A percentile compares a stretch with the other conserved stretches of the same genome.
Evolutionary conservation across 2,888 invertebrate genomes (phyloP).

Genomic region (Euphydryas editha): DNA sequence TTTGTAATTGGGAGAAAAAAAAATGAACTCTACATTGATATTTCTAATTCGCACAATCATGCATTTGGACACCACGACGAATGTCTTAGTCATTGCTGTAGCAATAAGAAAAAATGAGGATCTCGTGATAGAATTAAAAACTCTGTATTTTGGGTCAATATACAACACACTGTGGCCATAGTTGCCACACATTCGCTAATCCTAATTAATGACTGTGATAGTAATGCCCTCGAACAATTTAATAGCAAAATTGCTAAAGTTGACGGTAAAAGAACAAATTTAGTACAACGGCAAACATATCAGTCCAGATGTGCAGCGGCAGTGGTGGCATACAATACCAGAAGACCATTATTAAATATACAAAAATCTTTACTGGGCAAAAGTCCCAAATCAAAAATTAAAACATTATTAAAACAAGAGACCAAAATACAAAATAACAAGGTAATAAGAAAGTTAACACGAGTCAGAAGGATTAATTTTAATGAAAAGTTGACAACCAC

Average conservation of each 20-base stretch:
- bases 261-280: conserved; percentile 53
- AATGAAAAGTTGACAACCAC: conserved; percentile 2
- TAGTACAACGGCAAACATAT: conserved; percentile 41
- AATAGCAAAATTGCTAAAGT: conserved; percentile 49
- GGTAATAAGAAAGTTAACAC: background rate
- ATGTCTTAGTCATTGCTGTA: no score
- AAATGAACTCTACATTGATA: no score
- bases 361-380: conserved; percentile 12
- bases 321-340: conserved; percentile 48
- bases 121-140: no score
- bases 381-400: conserved; percentile 7
- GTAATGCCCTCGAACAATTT: conserved; percentile 48
- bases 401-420: background rate
- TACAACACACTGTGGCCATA: background rate
- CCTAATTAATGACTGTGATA: conserved; percentile 3
- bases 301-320: conserved; percentile 49
- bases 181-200: conserved; percentile 7
- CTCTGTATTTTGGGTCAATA: no score
- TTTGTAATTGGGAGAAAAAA: no score
- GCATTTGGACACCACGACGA: no score
- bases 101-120: no score
- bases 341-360: conserved; percentile 7
- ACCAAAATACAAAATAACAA: background rate
- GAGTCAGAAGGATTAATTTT: conserved; percentile 5
- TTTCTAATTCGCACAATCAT: no score